A percentile compares a stretch with the other conserved stretches of the same genome.
These are phyloP conservation scores for Oreotrochilus melanogaster DNA, from an alignment of 2,113 vertebrate species.

Conservation along the genomic window DNA sequence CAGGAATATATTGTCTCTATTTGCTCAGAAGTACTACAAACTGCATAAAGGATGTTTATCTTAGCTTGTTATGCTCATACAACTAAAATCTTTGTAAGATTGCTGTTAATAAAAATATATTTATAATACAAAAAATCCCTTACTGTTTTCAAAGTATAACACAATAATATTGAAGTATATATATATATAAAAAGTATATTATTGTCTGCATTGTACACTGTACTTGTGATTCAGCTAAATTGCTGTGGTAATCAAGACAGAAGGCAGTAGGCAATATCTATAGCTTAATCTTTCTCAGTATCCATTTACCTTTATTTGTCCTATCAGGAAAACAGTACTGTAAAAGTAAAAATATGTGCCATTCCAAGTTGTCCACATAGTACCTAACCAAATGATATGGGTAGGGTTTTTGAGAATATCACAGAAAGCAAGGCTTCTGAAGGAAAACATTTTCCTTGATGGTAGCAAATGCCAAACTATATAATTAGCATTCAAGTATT, in stretches of 20 bases:
- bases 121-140: neutral
- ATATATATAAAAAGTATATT: neutral
- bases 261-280: neutral
- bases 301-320: neutral
- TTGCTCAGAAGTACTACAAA: neutral
- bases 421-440: neutral
- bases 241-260: neutral
- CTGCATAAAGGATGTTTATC: neutral
- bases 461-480: neutral
- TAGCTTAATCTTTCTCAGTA: neutral
- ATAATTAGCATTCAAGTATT: neutral
- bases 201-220: neutral
- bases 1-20: neutral
- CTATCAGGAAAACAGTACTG: neutral
- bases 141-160: neutral
- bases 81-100: neutral
- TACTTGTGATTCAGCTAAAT: neutral
- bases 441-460: neutral
- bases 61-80: neutral
- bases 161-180: neutral
- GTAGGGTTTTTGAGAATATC: neutral
- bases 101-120: neutral
- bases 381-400: neutral
- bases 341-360: neutral
- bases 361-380: neutral